These are phyloP conservation scores for Eupithecia tripunctaria DNA, from an alignment of 2,888 invertebrate genomes.

Conservation along the genomic window DNA sequence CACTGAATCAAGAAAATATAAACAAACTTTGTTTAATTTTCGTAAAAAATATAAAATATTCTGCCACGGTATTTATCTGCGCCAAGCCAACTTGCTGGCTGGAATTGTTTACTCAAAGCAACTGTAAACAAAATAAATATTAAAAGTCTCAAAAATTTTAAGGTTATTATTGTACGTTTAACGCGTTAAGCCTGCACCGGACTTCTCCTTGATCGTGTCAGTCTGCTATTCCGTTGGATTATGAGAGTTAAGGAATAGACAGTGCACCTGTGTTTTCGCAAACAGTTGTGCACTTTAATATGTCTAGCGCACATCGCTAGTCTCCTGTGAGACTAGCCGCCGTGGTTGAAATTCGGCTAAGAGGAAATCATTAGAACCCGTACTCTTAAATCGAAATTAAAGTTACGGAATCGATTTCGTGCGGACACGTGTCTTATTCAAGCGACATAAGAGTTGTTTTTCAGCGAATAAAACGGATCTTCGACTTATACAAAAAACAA, in stretches of 20 bases:
- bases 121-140: slow-evolving; percentile 12
- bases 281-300: neutral
- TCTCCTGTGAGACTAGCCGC: neutral
- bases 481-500: too few relatives aligned
- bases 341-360: neutral
- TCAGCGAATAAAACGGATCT: too few relatives aligned
- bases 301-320: neutral
- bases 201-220: too few relatives aligned
- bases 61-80: slow-evolving; percentile 15
- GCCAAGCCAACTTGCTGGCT: slow-evolving; percentile 11
- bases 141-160: slow-evolving; percentile 20
- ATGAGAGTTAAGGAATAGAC: too few relatives aligned
- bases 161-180: neutral
- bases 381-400: too few relatives aligned
- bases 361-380: too few relatives aligned
- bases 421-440: too few relatives aligned
- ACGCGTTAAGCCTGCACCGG: too few relatives aligned
- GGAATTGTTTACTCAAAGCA: slow-evolving; percentile 12
- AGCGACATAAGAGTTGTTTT: too few relatives aligned
- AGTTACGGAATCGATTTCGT: too few relatives aligned
- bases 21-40: slow-evolving; percentile 13
- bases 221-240: too few relatives aligned
- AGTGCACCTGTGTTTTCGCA: too few relatives aligned
- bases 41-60: slow-evolving; percentile 9
- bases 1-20: slow-evolving; percentile 10